phyloP scores from a whole-genome alignment of 2,797 vertebrate genomes.

The Setipinna tenuifilis region DNA sequence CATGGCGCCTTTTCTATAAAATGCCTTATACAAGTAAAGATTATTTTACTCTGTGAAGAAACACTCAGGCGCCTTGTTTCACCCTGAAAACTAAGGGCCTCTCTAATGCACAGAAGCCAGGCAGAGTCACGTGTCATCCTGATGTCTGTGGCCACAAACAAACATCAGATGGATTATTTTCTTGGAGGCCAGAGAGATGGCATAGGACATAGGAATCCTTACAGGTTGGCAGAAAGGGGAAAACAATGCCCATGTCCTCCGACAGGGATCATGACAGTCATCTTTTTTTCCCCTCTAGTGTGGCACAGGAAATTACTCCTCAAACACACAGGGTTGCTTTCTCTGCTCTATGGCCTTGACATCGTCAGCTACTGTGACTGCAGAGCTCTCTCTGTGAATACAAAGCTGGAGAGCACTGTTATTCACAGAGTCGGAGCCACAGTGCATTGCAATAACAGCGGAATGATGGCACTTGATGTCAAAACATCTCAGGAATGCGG shows the following conservation, averaged over 20 bases:
- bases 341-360: background rate
- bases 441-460: background rate
- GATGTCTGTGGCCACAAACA: background rate
- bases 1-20: too few species aligned
- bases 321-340: background rate
- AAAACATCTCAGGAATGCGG: constrained; percentile 52
- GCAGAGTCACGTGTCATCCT: background rate
- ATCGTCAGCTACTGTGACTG: background rate
- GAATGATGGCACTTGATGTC: constrained; percentile 43
- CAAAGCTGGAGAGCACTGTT: background rate
- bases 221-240: background rate
- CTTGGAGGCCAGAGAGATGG: background rate
- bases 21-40: too few species aligned
- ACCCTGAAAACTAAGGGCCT: too few species aligned
- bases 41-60: background rate
- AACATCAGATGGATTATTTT: constrained; percentile 12
- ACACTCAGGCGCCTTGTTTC: background rate
- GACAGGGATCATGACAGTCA: background rate
- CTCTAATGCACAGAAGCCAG: too few species aligned
- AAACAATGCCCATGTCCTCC: background rate
- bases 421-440: background rate
- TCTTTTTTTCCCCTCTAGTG: background rate
- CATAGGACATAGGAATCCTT: background rate
- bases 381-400: background rate
- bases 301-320: background rate